These are phyloP conservation scores for Nomia melanderi DNA, from an alignment of 1,140 invertebrate genomes.

Conservation along the genomic window DNA sequence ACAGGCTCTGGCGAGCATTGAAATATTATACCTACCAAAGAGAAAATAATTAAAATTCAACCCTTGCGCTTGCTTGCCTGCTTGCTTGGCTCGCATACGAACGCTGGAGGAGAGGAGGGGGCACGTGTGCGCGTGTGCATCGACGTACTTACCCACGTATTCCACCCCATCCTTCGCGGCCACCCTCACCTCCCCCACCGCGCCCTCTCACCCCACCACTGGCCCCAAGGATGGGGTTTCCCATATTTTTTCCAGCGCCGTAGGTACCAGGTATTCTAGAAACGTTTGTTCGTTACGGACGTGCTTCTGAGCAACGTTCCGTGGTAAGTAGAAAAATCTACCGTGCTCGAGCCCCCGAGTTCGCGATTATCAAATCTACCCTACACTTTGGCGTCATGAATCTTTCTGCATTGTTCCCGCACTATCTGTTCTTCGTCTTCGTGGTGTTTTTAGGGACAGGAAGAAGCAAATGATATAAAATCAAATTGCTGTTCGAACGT, in stretches of 20 bases:
- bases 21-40: conserved; percentile 81
- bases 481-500: too few species aligned
- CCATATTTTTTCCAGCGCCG: conserved; percentile 77
- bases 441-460: too few species aligned
- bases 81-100: conserved; percentile 66
- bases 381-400: background rate
- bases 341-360: conserved; percentile 26
- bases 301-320: conserved; percentile 63
- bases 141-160: conserved; percentile 48
- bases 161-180: conserved; percentile 45
- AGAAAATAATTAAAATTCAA: conserved; percentile 82
- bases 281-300: conserved; percentile 77
- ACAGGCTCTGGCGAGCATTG: conserved; percentile 77
- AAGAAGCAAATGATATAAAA: too few species aligned
- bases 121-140: conserved; percentile 36
- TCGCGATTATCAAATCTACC: conserved; percentile 39
- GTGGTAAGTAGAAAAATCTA: conserved; percentile 63
- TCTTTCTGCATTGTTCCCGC: background rate
- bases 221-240: conserved; percentile 73
- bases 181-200: conserved; percentile 21
- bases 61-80: conserved; percentile 75
- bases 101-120: background rate
- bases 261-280: conserved; percentile 77
- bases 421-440: background rate
- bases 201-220: background rate